Conservation (phyloP, 2,797 vertebrate genomes). For the Telmatherina bonti region DNA sequence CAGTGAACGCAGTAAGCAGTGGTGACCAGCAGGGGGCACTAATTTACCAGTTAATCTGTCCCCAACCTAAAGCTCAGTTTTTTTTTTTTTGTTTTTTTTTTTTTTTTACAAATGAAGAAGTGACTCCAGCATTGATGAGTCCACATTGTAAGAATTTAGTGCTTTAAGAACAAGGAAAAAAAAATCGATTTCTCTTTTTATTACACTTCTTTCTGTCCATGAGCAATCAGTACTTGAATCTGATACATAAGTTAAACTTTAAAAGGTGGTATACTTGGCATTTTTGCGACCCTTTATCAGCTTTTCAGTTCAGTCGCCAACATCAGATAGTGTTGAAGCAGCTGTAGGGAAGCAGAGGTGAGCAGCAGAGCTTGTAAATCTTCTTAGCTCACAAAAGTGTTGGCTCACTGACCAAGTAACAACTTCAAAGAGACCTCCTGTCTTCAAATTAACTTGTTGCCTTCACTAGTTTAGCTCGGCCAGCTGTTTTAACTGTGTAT, state of each 20-base stretch:
- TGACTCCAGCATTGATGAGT: background rate
- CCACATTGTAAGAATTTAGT: background rate
- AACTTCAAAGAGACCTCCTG: conserved; percentile 74
- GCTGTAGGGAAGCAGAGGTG: conserved; percentile 64
- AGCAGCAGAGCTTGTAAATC: conserved; percentile 65
- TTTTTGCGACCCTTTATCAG: conserved; percentile 24
- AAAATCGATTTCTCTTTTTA: background rate
- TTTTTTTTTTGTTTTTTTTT: conserved; percentile 10
- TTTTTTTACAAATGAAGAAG: conserved; percentile 2
- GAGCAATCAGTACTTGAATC: background rate
- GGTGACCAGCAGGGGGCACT: conserved; percentile 65
- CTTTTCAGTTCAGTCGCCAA: conserved; percentile 22
- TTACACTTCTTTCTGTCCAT: no score
- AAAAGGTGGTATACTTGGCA: background rate
- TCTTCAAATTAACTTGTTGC: conserved; percentile 74
- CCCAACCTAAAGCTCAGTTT: background rate
- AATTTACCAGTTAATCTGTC: conserved; percentile 23
- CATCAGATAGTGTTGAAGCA: conserved; percentile 52
- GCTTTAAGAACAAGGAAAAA: background rate
- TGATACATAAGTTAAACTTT: background rate
- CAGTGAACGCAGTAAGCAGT: background rate
- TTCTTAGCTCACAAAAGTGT: conserved; percentile 57
- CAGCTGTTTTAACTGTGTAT: conserved; percentile 68
- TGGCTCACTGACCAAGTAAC: conserved; percentile 63
- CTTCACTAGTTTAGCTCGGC: conserved; percentile 67